A percentile compares a stretch with the other conserved stretches of the same genome.
Evolutionary conservation across 2,888 invertebrate genomes (phyloP).

Genomic region (Ditula angustiorana): DNA sequence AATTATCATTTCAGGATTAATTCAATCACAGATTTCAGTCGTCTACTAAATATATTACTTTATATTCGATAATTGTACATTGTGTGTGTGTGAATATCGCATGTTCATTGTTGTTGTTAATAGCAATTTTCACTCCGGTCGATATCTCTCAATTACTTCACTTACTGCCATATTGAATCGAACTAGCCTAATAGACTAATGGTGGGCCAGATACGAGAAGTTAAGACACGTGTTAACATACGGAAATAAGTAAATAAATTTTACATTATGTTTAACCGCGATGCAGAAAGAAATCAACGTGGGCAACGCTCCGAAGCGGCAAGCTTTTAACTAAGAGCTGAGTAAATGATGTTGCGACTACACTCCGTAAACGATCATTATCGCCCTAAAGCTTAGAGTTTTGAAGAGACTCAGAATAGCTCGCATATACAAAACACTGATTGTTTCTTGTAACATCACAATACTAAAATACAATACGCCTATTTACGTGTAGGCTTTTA

Average conservation of each 20-base stretch:
- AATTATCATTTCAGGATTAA: no score
- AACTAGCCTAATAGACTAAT: neutral
- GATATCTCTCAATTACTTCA: neutral
- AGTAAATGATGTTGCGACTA: constrained; percentile 7
- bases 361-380: constrained; percentile 15
- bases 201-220: neutral
- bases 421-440: neutral
- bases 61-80: no score
- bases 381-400: neutral
- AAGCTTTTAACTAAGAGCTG: constrained; percentile 8
- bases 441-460: neutral
- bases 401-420: neutral
- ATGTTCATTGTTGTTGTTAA: neutral
- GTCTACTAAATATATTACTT: no score
- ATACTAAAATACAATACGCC: neutral
- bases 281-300: constrained; percentile 34
- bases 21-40: no score
- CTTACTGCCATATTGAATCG: neutral
- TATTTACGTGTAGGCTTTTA: neutral
- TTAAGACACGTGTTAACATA: no score
- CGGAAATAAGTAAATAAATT: constrained; percentile 3
- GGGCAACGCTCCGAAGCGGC: constrained; percentile 24
- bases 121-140: neutral
- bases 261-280: constrained; percentile 19
- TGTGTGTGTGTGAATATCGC: neutral